A percentile compares a stretch with the other conserved stretches of the same genome.
Conservation (phyloP, 2,888 invertebrate genomes). For the Caenorhabditis japonica region DNA sequence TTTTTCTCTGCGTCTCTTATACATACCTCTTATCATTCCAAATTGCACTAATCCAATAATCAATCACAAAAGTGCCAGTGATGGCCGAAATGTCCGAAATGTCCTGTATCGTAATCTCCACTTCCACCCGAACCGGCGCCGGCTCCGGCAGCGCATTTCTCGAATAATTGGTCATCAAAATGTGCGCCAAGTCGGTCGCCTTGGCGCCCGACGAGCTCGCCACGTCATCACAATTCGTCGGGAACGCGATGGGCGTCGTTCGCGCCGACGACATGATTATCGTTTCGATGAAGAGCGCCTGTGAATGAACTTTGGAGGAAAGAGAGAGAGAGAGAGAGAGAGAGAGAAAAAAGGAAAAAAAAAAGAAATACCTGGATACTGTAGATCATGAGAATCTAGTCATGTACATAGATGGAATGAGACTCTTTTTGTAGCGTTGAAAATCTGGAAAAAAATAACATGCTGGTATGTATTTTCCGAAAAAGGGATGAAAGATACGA, state of each 20-base stretch:
- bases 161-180: constrained; percentile 73
- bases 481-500: too few relatives aligned
- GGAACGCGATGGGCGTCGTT: not conserved
- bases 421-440: too few relatives aligned
- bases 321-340: not conserved
- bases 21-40: constrained; percentile 70
- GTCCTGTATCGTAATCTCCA: constrained; percentile 76
- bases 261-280: constrained; percentile 40
- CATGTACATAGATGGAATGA: too few relatives aligned
- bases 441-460: too few relatives aligned
- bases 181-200: constrained; percentile 70
- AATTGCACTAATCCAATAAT: constrained; percentile 76
- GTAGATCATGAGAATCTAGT: constrained; percentile 43
- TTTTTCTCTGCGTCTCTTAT: too few relatives aligned
- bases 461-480: too few relatives aligned
- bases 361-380: constrained; percentile 36
- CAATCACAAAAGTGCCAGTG: constrained; percentile 73
- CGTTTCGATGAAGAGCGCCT: constrained; percentile 53
- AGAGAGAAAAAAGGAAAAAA: constrained; percentile 2
- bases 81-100: constrained; percentile 75
- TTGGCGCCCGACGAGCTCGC: constrained; percentile 53
- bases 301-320: constrained; percentile 1
- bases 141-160: constrained; percentile 75
- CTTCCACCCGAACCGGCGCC: constrained; percentile 71
- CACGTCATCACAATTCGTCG: constrained; percentile 21